Conservation (phyloP, 1,140 invertebrate genomes). For the Drosophila sechellia region DNA sequence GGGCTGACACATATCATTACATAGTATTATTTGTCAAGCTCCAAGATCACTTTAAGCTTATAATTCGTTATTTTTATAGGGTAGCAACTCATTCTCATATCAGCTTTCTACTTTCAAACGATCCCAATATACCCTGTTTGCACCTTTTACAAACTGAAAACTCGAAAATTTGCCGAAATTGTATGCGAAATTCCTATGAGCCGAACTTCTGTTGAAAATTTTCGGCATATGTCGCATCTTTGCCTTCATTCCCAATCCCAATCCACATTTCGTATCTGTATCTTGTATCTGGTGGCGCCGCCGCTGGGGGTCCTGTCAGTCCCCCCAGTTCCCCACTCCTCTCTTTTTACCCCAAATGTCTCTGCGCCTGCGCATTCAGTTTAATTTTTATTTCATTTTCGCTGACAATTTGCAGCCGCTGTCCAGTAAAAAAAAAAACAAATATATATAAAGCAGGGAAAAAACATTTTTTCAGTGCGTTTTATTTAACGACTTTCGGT, state of each 20-base stretch:
- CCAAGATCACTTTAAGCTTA: too few relatives aligned
- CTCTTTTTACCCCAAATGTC: conserved; percentile 4
- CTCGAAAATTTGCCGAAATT: conserved; percentile 49
- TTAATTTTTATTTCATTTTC: conserved; percentile 80
- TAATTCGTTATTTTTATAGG: background rate
- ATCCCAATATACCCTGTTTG: background rate
- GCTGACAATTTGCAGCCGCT: conserved; percentile 72
- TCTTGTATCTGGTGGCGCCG: conserved; percentile 80
- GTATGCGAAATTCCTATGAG: conserved; percentile 65
- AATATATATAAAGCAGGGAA: conserved; percentile 9
- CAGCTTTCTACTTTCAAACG: background rate
- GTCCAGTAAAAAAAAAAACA: conserved; percentile 19
- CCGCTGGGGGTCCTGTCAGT: conserved; percentile 75
- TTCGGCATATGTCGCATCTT: conserved; percentile 77
- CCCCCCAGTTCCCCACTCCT: conserved; percentile 7
- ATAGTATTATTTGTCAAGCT: too few relatives aligned
- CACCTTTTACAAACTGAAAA: background rate
- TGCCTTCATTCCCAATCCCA: conserved; percentile 39
- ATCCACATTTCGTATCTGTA: conserved; percentile 69
- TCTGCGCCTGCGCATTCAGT: conserved; percentile 72
- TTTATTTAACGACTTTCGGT: conserved; percentile 67
- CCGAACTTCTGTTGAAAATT: conserved; percentile 76
- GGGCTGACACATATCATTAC: background rate
- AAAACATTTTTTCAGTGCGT: conserved; percentile 60
- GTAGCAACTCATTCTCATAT: background rate